Base-by-base conservation (phyloP, 1,140 invertebrate genomes). In the Brachionus paranguensis region DNA sequence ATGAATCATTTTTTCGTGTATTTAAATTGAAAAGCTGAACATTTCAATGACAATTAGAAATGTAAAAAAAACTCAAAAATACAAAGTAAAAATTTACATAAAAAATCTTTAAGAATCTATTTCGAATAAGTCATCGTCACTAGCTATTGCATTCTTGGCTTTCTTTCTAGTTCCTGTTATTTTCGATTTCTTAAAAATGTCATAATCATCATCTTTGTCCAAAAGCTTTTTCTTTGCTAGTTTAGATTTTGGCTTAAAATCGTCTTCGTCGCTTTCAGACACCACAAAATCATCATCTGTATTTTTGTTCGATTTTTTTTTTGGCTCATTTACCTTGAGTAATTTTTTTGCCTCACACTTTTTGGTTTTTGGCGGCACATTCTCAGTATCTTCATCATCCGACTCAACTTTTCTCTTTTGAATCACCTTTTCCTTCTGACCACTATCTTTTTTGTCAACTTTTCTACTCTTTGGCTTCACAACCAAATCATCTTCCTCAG, bases 311-410 rank as follows among this genome's bases (percentile, higher is more conserved):
- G 50, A 53, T 14, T 81, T 68, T 7, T 53, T 17, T 17, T 81
- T 76, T 4, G 72, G 45, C 33, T 68, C 43, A 11, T n/a, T 45
- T 41, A 64, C 41, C 24, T 81, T 47, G 0, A 81, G 43, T 17
- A 43, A 43, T 53, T 79, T 55, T 81, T 68, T 81, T 0, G 24
- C 6, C 53, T 24, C 27, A 64, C 0, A 6, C 5, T 24, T 37
- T 81, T 81, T 81, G 14, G 10, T 81, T 27, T 81, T 81, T 37
- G 78, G 78, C 6, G 78, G 78, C 64, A 64, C 41, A 50, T 81
- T 81, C 33, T 81, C 78, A 47, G 17, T 64, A 37, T 68, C 33
- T 20, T 81, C 78, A 24, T 81, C 37, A 10, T 81, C 78, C 8
- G 55, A 64, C 24, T 76, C 72, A 14, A 7, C 43, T 76, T 76